Evolutionary conservation across 2,888 invertebrate species (phyloP).

Genomic region (Phyto melanocephala): DNA sequence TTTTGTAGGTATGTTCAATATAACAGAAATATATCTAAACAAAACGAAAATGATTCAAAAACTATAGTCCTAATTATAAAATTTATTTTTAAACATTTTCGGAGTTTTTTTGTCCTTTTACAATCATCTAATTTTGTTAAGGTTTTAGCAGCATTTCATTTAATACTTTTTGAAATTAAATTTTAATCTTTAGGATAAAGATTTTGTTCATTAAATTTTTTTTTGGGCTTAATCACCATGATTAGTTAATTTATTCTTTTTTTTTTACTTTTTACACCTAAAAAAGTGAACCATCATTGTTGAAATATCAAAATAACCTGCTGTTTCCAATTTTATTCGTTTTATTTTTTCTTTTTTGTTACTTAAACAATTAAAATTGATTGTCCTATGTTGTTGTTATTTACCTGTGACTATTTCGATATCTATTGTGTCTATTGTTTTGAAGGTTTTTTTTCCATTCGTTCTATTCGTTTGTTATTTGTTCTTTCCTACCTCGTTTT

Average conservation of each 20-base stretch:
- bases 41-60: too few relatives aligned
- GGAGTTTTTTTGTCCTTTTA: too few relatives aligned
- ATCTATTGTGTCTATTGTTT: constrained; percentile 29
- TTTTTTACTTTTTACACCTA: not conserved
- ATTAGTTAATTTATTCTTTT: not conserved
- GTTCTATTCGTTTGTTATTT: constrained; percentile 2
- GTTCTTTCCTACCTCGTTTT: constrained; percentile 12
- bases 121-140: too few relatives aligned
- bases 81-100: too few relatives aligned
- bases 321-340: constrained; percentile 42
- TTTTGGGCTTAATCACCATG: constrained; percentile 35
- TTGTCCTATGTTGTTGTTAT: constrained; percentile 27
- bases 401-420: constrained; percentile 30
- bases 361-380: constrained; percentile 6
- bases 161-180: not conserved
- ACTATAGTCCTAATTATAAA: too few relatives aligned
- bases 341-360: not conserved
- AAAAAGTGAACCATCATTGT: constrained; percentile 37
- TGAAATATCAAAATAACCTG: constrained; percentile 48
- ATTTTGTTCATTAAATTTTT: too few relatives aligned
- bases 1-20: too few relatives aligned
- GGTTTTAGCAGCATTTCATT: not conserved
- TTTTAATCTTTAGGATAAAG: not conserved
- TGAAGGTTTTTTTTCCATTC: not conserved
- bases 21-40: too few relatives aligned